Evolutionary conservation across 2,113 vertebrate genomes (phyloP).

Genomic region (Grallaria varia): DNA sequence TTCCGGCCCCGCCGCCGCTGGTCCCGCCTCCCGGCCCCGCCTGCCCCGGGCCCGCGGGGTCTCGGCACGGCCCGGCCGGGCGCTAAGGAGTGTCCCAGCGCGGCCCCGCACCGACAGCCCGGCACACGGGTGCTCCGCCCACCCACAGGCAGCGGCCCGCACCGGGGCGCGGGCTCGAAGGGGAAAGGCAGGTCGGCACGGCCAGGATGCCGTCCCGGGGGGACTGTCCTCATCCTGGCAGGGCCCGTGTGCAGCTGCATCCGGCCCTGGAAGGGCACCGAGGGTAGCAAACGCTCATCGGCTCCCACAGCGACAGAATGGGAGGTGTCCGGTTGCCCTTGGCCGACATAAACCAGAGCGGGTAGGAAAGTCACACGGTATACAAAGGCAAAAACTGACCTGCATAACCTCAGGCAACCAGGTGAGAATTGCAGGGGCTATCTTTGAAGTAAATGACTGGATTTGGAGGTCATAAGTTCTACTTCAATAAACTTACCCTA

Average conservation of each 20-base stretch:
- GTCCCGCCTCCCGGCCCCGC: too few species aligned
- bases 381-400: background rate
- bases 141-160: too few species aligned
- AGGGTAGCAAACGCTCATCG: accelerated
- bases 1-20: background rate
- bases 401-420: background rate
- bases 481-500: background rate
- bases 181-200: background rate
- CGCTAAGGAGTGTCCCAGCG: too few species aligned
- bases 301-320: background rate
- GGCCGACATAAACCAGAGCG: background rate
- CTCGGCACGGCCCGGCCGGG: too few species aligned
- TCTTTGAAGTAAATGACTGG: background rate
- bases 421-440: background rate
- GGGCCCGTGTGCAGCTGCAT: accelerated
- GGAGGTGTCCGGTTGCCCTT: accelerated
- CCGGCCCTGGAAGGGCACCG: accelerated
- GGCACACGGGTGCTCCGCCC: accelerated
- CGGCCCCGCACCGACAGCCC: too few species aligned
- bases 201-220: background rate
- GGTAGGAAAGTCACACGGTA: background rate
- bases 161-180: background rate
- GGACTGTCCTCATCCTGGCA: accelerated
- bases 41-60: too few species aligned
- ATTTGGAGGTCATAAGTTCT: background rate